These are phyloP conservation scores for Styela plicata DNA, from an alignment of 23 tunicate species.

Conservation along the genomic window DNA sequence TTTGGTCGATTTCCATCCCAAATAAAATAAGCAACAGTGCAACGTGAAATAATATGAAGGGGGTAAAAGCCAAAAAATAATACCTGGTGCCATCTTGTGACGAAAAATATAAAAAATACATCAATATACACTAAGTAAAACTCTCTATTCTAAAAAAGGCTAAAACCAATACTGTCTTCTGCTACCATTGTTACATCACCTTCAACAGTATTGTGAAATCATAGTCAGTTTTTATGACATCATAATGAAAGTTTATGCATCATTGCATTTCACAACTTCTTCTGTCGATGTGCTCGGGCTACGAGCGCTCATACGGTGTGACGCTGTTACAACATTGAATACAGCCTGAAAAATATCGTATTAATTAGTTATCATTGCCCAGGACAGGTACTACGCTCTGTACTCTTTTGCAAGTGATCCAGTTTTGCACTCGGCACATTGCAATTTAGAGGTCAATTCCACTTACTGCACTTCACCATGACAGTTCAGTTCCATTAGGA, in stretches of 20 bases:
- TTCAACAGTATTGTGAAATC: neutral
- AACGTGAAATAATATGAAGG: neutral
- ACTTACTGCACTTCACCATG: too few species aligned
- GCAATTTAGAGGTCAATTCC: too few species aligned
- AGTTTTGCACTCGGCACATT: too few species aligned
- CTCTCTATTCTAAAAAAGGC: neutral
- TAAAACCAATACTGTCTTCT: neutral
- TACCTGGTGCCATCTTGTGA: neutral
- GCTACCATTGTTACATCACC: neutral
- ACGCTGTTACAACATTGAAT: constrained; percentile 4
- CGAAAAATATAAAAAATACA: neutral
- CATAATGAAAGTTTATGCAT: too few species aligned
- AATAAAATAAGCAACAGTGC: neutral
- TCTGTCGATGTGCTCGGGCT: constrained; percentile 11
- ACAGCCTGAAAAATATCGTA: constrained; percentile 1
- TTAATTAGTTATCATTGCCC: too few species aligned
- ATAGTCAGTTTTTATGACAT: too few species aligned
- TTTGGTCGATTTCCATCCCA: neutral
- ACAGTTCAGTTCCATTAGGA: too few species aligned
- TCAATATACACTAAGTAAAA: neutral
- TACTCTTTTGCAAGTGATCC: too few species aligned
- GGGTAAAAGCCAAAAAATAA: neutral
- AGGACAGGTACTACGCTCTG: too few species aligned
- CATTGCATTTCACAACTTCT: neutral
- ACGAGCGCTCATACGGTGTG: neutral